Evolutionary conservation across 2,888 invertebrate species (phyloP), one percentile per base, ranked within the genome.

Genomic region (Ecdyonurus torrentis): DNA sequence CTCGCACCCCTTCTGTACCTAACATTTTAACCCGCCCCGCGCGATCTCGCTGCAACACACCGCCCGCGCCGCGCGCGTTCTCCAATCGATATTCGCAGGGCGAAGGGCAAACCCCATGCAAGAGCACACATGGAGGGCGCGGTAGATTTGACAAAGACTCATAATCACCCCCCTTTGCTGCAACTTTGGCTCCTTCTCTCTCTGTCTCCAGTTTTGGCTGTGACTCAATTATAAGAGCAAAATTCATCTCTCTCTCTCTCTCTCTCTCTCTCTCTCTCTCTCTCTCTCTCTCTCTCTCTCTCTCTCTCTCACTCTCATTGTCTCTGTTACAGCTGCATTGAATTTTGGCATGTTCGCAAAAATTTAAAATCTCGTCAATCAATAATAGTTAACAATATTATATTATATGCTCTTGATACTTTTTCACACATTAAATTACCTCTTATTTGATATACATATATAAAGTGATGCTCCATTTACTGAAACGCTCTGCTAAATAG

Each of bases 161-260:
- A n/a, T n/a, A n/a, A n/a, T 37, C 37, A 15, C 37, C 37, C 7
- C 37, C 37, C 37, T 15, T n/a, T n/a, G 37, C 15, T 37, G 37
- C 37, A 37, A 37, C 7, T 15, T 10, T 10, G 15, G 37, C 37
- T 5, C 37, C n/a, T 37, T 10, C 15, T 37, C 15, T 37, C 37
- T 37, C 37, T 37, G 37, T 37, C 37, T 37, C 37, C 7, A 37
- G 5, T 37, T 37, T 37, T 37, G 37, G 37, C 37, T 15, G 37
- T 15, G 37, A 37, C 37, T 37, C 37, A 37, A 37, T 37, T 37
- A n/a, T n/a, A n/a, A 37, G 37, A 37, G 37, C 37, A 37, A 37
- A n/a, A n/a, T 5, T 37, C 37, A 37, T 37, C 63, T 59, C 55
- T 59, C 63, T 58, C 52, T 62, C 62, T 62, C 24, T 58, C 25